Evolutionary conservation across 2,797 vertebrate genomes (phyloP).

Genomic region (Oryzias dopingdopingensis): DNA sequence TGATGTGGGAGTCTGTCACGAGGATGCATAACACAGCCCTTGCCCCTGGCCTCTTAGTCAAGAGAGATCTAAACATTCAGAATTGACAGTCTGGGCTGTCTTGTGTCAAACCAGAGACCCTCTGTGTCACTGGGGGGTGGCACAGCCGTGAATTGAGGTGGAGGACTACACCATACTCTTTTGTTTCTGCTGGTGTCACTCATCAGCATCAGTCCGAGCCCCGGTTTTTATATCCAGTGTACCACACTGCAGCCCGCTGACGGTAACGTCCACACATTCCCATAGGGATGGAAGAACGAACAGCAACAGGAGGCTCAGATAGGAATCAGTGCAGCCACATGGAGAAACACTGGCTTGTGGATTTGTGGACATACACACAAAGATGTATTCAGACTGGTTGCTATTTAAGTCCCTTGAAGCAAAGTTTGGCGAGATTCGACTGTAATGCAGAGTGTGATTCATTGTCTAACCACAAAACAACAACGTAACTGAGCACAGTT

Average conservation of each 20-base stretch:
- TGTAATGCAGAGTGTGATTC: constrained; percentile 45
- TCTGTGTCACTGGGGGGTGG: constrained; percentile 64
- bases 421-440: constrained; percentile 40
- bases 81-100: constrained; percentile 79
- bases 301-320: constrained; percentile 14
- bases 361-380: neutral
- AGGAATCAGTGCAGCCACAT: constrained; percentile 3
- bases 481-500: constrained; percentile 68
- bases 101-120: constrained; percentile 76
- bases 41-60: constrained; percentile 80
- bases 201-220: constrained; percentile 71
- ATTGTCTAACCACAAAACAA: constrained; percentile 68
- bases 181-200: constrained; percentile 75
- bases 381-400: constrained; percentile 33
- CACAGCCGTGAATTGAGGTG: constrained; percentile 60
- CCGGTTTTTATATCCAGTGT: constrained; percentile 52
- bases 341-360: neutral
- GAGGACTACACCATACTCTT: constrained; percentile 65
- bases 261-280: constrained; percentile 38
- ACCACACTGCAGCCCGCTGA: constrained; percentile 39
- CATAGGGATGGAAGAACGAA: constrained; percentile 19
- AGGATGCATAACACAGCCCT: constrained; percentile 72
- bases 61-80: constrained; percentile 76
- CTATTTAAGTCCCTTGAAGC: constrained; percentile 44
- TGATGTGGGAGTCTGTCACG: constrained; percentile 78